Evolutionary conservation across 2,113 vertebrate genomes (phyloP).

Genomic region (Otolemur garnettii): DNA sequence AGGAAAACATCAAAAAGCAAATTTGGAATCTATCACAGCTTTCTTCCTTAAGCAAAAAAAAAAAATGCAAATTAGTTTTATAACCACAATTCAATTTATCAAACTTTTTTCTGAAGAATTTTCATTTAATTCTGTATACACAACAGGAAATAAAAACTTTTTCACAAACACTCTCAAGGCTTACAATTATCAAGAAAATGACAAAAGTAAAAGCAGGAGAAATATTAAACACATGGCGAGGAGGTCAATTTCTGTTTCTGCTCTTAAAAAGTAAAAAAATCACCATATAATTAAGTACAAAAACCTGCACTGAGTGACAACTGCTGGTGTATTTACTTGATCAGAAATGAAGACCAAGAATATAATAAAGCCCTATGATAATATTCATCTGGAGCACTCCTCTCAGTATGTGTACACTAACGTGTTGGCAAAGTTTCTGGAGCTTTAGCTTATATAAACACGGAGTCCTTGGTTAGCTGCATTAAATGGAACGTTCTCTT

Average conservation of each 20-base stretch:
- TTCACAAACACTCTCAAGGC: conserved; percentile 88
- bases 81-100: conserved; percentile 87
- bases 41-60: conserved; percentile 83
- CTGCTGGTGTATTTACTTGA: conserved; percentile 92
- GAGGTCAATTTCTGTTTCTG: conserved; percentile 83
- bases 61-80: conserved; percentile 88
- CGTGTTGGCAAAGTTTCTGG: conserved; percentile 87
- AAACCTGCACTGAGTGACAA: conserved; percentile 91
- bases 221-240: conserved; percentile 84
- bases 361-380: conserved; percentile 89
- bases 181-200: conserved; percentile 85
- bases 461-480: conserved; percentile 87
- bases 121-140: conserved; percentile 88
- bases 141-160: conserved; percentile 87
- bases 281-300: conserved; percentile 90
- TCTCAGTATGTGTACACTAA: conserved; percentile 82
- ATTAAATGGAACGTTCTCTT: conserved; percentile 85
- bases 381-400: conserved; percentile 85
- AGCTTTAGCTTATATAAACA: conserved; percentile 86
- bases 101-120: conserved; percentile 86
- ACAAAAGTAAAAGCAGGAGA: conserved; percentile 85
- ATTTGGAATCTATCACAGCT: conserved; percentile 87
- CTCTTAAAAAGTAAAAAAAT: conserved; percentile 91
- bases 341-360: conserved; percentile 90
- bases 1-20: conserved; percentile 85